Base-by-base conservation (phyloP, 2,113 vertebrate genomes). In the Clarias magur region DNA sequence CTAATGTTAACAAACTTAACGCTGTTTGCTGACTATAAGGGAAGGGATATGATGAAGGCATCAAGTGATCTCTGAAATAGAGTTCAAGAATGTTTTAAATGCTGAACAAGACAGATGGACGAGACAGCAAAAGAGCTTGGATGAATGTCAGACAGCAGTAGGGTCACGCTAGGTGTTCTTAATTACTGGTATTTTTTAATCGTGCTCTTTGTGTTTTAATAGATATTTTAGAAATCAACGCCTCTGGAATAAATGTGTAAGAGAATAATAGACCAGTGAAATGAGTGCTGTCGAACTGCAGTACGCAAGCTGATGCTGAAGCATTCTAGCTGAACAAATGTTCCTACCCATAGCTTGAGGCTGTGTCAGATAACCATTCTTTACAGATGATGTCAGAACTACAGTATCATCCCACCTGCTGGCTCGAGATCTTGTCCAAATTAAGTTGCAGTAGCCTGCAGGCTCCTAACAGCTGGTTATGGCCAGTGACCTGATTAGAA, bases 401-500 rank as follows among this genome's bases (percentile, higher is more conserved):
- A 17, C 76, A 65, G 54, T 72, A 54, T 75, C 80, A 4, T 76
- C 68, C 59, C 80, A 83, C 80, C 86, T 87, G 80, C 59, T 76
- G 86, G 80, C 23, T 15, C 2, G 70, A 65, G 83, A 59, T 54
- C 67, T 34, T 83, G 27, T 76, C 81, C 86, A 82, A 87, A 82
- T 87, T 34, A 76, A 87, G 67, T 82, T 65, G 48, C 72, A 87
- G 70, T 80, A 87, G 80, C 81, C 12, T 57, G 27, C 67, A 63
- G 80, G 80, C 17, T 75, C 59, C 0, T 57, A 56, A 23, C 80
- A 87, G 68, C 56, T 72, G 65, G 67, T 63, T 70, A 63, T 87
- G 79, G 86, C 80, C 86, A 75, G 86, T 78, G 86, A 78, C 48
- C 83, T 48, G 59, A 73, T 73, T 87, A 38, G 42, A 83, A 75